Conservation (phyloP, 2,797 vertebrate genomes). For the Denticeps clupeoides region DNA sequence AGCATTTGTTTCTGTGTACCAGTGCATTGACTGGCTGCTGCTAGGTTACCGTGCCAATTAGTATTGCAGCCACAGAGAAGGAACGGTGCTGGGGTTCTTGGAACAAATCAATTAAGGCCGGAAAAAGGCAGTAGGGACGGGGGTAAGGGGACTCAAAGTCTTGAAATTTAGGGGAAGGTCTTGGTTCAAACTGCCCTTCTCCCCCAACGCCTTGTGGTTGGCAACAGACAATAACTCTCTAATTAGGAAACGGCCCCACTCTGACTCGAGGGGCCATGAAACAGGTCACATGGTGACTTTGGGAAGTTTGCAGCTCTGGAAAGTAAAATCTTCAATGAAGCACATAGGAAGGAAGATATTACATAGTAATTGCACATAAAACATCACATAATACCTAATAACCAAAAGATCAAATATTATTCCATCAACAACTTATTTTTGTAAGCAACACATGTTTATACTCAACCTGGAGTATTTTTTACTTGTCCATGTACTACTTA, state of each 20-base stretch:
- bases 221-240: constrained; percentile 8
- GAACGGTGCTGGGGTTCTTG: constrained; percentile 36
- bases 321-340: too few species aligned
- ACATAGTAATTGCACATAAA: too few species aligned
- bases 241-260: not conserved
- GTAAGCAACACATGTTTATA: too few species aligned
- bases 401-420: too few species aligned
- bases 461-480: too few species aligned
- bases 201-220: constrained; percentile 34
- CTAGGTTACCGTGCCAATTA: constrained; percentile 34
- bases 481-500: too few species aligned
- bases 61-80: constrained; percentile 22
- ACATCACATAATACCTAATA: too few species aligned
- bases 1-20: constrained; percentile 9
- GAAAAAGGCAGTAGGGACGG: constrained; percentile 8
- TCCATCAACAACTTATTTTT: too few species aligned
- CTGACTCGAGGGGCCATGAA: not conserved
- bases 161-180: not conserved
- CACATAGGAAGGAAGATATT: too few species aligned
- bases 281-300: not conserved
- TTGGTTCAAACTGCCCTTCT: constrained; percentile 16
- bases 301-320: not conserved
- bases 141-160: not conserved
- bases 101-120: constrained; percentile 42
- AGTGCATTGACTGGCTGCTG: constrained; percentile 21